A percentile compares a stretch with the other conserved stretches of the same genome.
These are phyloP conservation scores for Ammospiza caudacuta DNA, from an alignment of 2,113 vertebrate species.

Conservation along the genomic window DNA sequence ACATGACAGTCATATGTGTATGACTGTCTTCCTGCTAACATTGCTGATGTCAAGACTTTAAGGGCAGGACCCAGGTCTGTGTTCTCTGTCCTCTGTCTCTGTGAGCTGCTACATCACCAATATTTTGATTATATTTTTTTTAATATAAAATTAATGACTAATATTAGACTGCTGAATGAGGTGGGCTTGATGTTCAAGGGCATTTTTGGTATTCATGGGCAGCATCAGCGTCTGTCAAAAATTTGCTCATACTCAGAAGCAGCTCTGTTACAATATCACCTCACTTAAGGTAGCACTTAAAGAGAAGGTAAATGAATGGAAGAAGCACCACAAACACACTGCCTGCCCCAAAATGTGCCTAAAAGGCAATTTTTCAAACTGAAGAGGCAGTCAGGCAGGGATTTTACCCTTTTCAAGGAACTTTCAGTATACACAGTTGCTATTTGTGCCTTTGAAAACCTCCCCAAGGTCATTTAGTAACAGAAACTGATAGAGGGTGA, in stretches of 20 bases:
- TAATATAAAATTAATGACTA: background rate
- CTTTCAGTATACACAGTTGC: background rate
- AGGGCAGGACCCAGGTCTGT: background rate
- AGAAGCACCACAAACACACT: background rate
- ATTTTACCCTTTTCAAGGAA: background rate
- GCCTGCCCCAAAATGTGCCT: background rate
- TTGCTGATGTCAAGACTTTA: background rate
- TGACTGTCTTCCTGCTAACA: background rate
- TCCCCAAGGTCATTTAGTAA: conserved; percentile 13
- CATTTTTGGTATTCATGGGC: too few relatives aligned
- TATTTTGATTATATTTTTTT: background rate
- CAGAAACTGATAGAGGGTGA: background rate
- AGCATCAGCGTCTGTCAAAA: background rate
- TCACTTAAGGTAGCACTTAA: background rate
- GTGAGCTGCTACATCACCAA: background rate
- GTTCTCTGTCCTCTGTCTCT: background rate
- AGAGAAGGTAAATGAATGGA: background rate
- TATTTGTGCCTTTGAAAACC: conserved; percentile 11
- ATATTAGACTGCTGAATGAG: background rate
- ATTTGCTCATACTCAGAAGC: background rate
- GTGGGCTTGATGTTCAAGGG: background rate
- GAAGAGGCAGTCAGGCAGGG: background rate
- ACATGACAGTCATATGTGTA: background rate
- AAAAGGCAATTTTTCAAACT: background rate
- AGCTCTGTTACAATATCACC: background rate